These are phyloP conservation scores for Podotricha telesiphe DNA, from an alignment of 2,888 invertebrate species.

Conservation along the genomic window DNA sequence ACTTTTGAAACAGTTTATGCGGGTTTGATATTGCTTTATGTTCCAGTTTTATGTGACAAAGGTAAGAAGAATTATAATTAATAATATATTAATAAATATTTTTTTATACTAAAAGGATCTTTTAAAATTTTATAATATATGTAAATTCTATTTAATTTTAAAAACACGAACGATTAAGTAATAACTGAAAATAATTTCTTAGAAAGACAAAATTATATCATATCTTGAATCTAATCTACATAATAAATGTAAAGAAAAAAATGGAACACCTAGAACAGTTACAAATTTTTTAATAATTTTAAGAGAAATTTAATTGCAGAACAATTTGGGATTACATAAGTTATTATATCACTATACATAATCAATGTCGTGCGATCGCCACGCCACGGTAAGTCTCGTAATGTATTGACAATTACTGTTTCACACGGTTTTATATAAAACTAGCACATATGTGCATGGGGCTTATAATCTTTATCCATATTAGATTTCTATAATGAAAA, in stretches of 20 bases:
- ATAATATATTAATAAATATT: neutral
- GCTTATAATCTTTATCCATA: neutral
- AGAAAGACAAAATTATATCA: neutral
- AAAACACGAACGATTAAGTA: neutral
- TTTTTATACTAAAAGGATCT: too few relatives aligned
- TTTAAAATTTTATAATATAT: too few relatives aligned
- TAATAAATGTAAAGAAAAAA: slow-evolving; percentile 8
- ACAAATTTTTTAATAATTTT: neutral
- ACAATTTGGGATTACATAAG: slow-evolving; percentile 21
- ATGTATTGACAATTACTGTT: slow-evolving; percentile 28
- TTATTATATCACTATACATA: slow-evolving; percentile 34
- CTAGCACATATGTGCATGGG: neutral
- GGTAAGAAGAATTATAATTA: slow-evolving; percentile 53
- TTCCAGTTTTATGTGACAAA: slow-evolving; percentile 65
- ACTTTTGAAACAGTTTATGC: slow-evolving; percentile 59
- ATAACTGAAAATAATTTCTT: neutral
- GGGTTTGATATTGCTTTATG: slow-evolving; percentile 66
- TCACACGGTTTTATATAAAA: slow-evolving; percentile 23
- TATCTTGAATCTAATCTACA: neutral
- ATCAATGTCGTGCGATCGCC: slow-evolving; percentile 33
- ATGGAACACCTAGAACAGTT: slow-evolving; percentile 5
- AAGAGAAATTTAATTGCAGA: slow-evolving; percentile 18
- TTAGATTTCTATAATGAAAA: neutral
- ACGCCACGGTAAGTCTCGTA: slow-evolving; percentile 23
- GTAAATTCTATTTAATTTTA: too few relatives aligned